These are phyloP conservation scores for Nematostella vectensis DNA, from an alignment of 92 coral and sea anemone genomes.

Conservation along the genomic window DNA sequence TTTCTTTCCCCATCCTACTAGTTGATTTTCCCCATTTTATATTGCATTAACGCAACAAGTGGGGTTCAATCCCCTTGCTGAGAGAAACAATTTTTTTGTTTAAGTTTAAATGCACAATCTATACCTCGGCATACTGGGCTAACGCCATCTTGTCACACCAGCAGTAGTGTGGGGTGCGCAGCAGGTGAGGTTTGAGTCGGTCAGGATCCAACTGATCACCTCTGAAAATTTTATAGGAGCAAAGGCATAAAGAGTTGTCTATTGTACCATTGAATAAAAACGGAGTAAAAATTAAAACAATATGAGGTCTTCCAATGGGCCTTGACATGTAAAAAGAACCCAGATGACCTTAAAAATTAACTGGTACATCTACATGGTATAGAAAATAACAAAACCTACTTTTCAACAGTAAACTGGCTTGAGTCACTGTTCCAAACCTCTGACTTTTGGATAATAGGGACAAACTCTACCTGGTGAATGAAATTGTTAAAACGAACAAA, in stretches of 20 bases:
- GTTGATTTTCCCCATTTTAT: too few relatives aligned
- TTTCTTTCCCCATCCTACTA: too few relatives aligned
- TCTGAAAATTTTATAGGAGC: not conserved
- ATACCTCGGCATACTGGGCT: constrained; percentile 48
- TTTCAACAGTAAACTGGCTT: constrained; percentile 6
- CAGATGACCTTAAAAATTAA: not conserved
- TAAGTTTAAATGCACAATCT: too few relatives aligned
- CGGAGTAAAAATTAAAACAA: not conserved
- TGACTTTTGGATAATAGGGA: constrained; percentile 48
- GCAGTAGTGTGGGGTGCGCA: constrained; percentile 77
- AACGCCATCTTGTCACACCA: constrained; percentile 89
- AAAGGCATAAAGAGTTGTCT: not conserved
- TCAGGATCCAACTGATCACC: constrained; percentile 28
- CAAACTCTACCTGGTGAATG: constrained; percentile 80
- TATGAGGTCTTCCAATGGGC: too few relatives aligned
- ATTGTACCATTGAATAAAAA: not conserved
- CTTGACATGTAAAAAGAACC: too few relatives aligned
- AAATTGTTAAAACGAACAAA: too few relatives aligned
- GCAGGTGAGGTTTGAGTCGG: constrained; percentile 65
- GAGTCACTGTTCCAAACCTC: constrained; percentile 15
- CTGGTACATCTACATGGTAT: not conserved
- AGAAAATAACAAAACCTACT: constrained; percentile 13
- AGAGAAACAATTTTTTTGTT: too few relatives aligned
- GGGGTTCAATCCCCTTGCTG: too few relatives aligned
- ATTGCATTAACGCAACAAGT: too few relatives aligned